Evolutionary conservation across 2,797 vertebrate species (phyloP).

Genomic region (Alca torda): DNA sequence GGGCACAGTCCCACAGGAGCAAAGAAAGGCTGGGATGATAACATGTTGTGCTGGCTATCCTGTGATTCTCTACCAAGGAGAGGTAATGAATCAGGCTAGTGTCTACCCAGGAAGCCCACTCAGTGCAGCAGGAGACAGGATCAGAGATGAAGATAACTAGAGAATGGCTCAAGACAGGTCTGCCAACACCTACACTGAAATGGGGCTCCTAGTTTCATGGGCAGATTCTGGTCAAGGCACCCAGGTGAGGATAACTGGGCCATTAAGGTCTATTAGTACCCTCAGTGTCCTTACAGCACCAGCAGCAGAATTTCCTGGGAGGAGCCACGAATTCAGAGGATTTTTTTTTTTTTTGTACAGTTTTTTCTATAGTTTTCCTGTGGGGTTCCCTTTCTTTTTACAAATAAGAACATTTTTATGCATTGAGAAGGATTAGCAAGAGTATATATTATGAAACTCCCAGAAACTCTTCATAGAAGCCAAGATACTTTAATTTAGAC

Average conservation of each 20-base stretch:
- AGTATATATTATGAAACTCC: background rate
- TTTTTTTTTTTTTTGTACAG: background rate
- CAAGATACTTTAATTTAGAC: background rate
- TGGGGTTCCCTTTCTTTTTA: background rate
- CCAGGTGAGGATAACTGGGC: background rate
- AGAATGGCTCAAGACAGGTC: background rate
- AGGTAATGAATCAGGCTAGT: background rate
- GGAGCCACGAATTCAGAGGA: background rate
- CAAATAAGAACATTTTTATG: background rate
- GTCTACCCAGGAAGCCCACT: background rate
- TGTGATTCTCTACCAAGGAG: background rate
- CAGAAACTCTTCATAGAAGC: background rate
- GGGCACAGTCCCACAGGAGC: background rate
- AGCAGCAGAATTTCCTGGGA: background rate
- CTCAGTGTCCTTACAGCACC: background rate
- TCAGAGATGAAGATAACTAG: background rate
- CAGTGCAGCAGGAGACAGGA: background rate
- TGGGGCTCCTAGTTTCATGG: background rate
- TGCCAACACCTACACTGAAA: background rate
- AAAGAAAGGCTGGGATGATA: background rate
- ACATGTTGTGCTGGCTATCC: fast-evolving
- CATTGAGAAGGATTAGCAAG: background rate
- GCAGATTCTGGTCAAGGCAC: background rate
- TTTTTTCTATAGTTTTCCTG: background rate
- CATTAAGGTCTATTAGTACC: background rate